Conservation (phyloP, 2,113 vertebrate genomes). For the Puma concolor region DNA sequence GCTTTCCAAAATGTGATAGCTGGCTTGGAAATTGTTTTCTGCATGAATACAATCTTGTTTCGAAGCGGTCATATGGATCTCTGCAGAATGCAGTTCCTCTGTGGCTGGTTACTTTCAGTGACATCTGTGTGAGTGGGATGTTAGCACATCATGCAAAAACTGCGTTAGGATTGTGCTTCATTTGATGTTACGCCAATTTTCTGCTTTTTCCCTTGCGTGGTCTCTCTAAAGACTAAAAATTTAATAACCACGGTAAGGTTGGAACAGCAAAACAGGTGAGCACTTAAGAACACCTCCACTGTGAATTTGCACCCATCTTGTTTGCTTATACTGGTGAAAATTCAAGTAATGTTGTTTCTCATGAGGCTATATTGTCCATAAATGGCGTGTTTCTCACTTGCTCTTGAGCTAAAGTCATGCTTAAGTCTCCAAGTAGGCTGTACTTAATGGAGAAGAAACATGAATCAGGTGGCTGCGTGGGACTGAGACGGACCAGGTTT, state of each 20-base stretch:
- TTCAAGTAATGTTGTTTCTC: background rate
- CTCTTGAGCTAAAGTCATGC: background rate
- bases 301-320: background rate
- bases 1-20: background rate
- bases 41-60: background rate
- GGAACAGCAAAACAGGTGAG: background rate
- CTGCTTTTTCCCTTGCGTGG: background rate
- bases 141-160: slow-evolving; percentile 42
- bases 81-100: slow-evolving; percentile 51
- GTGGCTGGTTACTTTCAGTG: slow-evolving; percentile 51
- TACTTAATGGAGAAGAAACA: background rate
- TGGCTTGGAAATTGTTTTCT: slow-evolving; percentile 60
- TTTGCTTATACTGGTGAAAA: slow-evolving; percentile 11
- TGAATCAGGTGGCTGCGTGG: background rate
- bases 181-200: background rate
- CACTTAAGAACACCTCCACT: background rate
- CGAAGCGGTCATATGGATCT: slow-evolving; percentile 2
- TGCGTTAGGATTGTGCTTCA: slow-evolving; percentile 11
- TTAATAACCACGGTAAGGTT: background rate
- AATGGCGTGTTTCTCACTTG: background rate
- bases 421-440: background rate
- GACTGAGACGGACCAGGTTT: background rate
- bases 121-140: slow-evolving; percentile 70
- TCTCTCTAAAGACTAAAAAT: slow-evolving; percentile 1
- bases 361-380: background rate